A percentile compares a stretch with the other conserved stretches of the same genome.
Conservation (phyloP, 1,140 invertebrate genomes). For the Sitobion miscanthi region DNA sequence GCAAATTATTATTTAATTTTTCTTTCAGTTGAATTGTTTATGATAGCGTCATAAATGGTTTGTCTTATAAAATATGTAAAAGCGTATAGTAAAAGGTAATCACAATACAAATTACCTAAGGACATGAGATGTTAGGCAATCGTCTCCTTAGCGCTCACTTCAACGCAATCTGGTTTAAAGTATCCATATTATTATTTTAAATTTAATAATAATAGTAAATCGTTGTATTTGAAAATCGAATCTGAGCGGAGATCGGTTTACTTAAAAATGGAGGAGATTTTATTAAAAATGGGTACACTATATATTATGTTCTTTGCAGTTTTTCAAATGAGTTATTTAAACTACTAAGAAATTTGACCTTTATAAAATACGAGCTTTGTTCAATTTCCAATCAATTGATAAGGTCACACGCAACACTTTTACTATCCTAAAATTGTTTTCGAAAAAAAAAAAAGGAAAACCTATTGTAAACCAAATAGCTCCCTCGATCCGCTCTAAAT, state of each 20-base stretch:
- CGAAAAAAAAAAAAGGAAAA: not conserved
- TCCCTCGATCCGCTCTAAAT: not conserved
- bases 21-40: not conserved
- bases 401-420: not conserved
- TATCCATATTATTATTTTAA: not conserved
- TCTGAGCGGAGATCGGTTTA: not conserved
- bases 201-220: not conserved
- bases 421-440: conserved; percentile 12
- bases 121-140: not conserved
- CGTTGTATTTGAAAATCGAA: not conserved
- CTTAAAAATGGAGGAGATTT: not conserved
- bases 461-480: not conserved
- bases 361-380: conserved; percentile 17
- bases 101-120: not conserved
- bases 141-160: not conserved
- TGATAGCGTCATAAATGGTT: not conserved
- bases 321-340: not conserved
- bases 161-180: not conserved
- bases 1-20: not conserved
- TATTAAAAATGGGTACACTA: not conserved
- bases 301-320: not conserved
- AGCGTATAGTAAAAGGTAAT: not conserved
- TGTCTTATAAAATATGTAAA: not conserved
- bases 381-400: conserved; percentile 7
- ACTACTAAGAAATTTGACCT: conserved; percentile 15